Base-by-base conservation (phyloP, 2,888 invertebrate species). In the Diarsia dahlii region DNA sequence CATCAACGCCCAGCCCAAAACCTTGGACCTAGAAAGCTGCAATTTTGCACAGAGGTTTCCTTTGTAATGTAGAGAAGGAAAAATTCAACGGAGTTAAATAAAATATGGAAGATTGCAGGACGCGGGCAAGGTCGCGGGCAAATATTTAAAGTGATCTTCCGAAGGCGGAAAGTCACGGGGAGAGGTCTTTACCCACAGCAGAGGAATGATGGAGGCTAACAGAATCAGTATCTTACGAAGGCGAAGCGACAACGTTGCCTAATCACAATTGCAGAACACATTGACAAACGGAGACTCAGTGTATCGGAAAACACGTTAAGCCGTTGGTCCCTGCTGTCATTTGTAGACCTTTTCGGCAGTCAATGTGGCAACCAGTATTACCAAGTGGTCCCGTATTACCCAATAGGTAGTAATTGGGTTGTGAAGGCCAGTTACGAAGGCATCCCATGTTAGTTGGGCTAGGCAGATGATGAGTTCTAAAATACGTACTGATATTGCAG, bases 401-500 rank as follows among this genome's bases (percentile, higher is more conserved):
- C 56, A 56, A 2, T 28, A 28, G 1, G 13, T 23, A 23, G 6
- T 15, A 15, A 56, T 3, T 56, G 23, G 56, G 23, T 56, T 56
- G 23, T 23, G 23, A 15, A 56, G 15, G 6, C 23, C 23, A 56
- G 0, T 23, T 18, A 28, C 18, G 58, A 28, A 58, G 28, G 18
- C 18, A 4, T 18, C 28, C 28, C 3, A 58, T 58, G 9, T 28
- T 2, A 23, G 12, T 56, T 56, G 15, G 28, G 18, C 58, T 28
- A 58, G 28, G 28, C 15, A 28, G 54, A 54, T n/a, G n/a, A 54
- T n/a, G 0, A 54, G 23, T 18, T 80, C n/a, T 64, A 3, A 48
- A 28, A 78, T 73, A 68, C 80, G 28, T 48, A 80, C 74, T 66
- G 76, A 65, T 96, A 97, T 85, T 97, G 97, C 20, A 97, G 91